phyloP scores from a whole-genome alignment of 2,797 vertebrate genomes.

The Neosilurus hyrtlii region DNA sequence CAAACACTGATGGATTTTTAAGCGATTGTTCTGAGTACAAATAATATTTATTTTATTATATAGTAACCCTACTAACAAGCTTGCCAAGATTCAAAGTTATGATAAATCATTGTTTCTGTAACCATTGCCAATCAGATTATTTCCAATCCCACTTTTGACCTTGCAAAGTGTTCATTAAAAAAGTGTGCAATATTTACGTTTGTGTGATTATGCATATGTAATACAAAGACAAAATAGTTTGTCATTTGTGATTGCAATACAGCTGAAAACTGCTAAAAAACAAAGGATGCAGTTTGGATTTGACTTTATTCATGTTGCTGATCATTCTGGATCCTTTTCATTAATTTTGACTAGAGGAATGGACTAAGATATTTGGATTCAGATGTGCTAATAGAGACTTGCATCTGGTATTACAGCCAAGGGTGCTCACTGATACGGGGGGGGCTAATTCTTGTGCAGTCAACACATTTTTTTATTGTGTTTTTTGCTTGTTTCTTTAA shows the following conservation, averaged over 20 bases:
- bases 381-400: not conserved
- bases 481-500: not conserved
- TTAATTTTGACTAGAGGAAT: not conserved
- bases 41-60: not conserved
- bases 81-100: not conserved
- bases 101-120: not conserved
- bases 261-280: not conserved
- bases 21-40: not conserved
- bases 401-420: not conserved
- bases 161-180: no score
- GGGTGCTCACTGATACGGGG: not conserved
- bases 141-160: not conserved
- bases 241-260: not conserved
- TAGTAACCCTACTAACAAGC: not conserved
- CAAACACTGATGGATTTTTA: not conserved
- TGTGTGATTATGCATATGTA: no score
- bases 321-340: not conserved
- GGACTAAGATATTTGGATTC: not conserved
- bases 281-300: not conserved
- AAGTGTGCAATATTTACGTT: no score
- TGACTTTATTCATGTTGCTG: not conserved
- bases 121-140: not conserved
- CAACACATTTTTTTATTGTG: not conserved
- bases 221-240: not conserved
- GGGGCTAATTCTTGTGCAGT: not conserved